Evolutionary conservation across 2,888 invertebrate species (phyloP), one percentile per base, ranked within the genome.

Genomic region (Tethea ocularis): DNA sequence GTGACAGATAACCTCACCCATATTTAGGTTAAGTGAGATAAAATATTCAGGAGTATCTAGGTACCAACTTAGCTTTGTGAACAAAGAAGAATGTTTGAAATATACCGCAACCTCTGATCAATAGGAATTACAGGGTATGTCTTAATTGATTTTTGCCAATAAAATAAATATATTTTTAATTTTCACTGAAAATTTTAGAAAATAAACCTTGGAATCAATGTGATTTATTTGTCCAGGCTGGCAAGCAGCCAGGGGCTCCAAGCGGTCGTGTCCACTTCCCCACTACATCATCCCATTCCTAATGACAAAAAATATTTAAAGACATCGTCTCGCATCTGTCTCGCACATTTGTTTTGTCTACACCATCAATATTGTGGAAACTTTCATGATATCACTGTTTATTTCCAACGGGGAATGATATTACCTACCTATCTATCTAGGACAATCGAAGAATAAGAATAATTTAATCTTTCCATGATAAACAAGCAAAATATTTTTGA

Each of bases 161-260:
- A 20, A 46, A 46, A 46, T 46, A 46, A 8, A n/a, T 23, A n/a
- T n/a, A 26, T 52, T 24, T 26, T 52, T n/a, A 5, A 3, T 15
- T 8, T 23, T 13, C 24, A 24, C 6, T 51, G 22, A 46, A 20
- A 46, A 2, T n/a, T 61, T 62, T 56, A 53, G 57, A 64, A 69
- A 68, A 62, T 52, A 69, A 59, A 61, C 67, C 66, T 74, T 67
- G 65, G 57, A 63, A 69, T 66, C 58, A 51, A 59, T 63, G 62
- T 54, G 54, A 36, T 69, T 67, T 64, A 69, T 73, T 73, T 75
- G 68, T 67, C 64, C 72, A 67, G 64, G 61, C 74, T 86, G 86
- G 86, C 84, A 46, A 41, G 22, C 57, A 57, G 78, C 86, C 86
- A 82, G 74, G 67, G 69, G 68, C 67, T 66, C 68, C 46, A 69